Conservation (phyloP, 2,888 invertebrate species). For the Nephrotoma guestfalica region DNA sequence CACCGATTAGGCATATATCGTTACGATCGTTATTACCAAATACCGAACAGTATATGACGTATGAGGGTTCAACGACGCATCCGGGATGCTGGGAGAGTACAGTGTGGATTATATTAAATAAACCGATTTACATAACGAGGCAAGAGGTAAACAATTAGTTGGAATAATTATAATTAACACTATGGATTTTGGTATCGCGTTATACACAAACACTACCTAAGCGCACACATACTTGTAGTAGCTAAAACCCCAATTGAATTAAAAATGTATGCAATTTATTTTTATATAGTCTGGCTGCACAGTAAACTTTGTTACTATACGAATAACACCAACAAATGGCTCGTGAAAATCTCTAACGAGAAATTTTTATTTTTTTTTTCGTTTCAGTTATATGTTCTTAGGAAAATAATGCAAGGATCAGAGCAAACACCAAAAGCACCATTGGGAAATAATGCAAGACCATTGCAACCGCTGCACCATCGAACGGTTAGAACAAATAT, state of each 20-base stretch:
- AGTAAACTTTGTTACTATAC: no score
- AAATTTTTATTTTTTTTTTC: not conserved
- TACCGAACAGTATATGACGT: slow-evolving; percentile 91
- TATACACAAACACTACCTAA: not conserved
- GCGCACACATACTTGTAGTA: not conserved
- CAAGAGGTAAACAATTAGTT: slow-evolving; percentile 59
- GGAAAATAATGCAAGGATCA: slow-evolving; percentile 81
- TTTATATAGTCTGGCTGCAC: not conserved
- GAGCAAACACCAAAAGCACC: slow-evolving; percentile 76
- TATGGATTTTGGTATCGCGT: not conserved
- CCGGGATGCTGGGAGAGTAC: slow-evolving; percentile 99
- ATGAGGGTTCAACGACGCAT: slow-evolving; percentile 94
- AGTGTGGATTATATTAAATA: slow-evolving; percentile 96
- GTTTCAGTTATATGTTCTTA: slow-evolving; percentile 65
- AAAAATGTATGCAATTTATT: not conserved
- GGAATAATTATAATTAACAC: slow-evolving; percentile 9
- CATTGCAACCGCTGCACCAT: slow-evolving; percentile 83
- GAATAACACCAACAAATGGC: not conserved
- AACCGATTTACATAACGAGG: slow-evolving; percentile 91
- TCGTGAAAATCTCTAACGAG: not conserved
- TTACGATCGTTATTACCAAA: slow-evolving; percentile 76
- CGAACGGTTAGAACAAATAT: slow-evolving; percentile 94
- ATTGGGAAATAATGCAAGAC: slow-evolving; percentile 86
- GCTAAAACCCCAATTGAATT: not conserved
- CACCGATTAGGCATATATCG: slow-evolving; percentile 71